Conservation (phyloP, 2,888 invertebrate genomes). For the Hirtodrosophila trivittata region DNA sequence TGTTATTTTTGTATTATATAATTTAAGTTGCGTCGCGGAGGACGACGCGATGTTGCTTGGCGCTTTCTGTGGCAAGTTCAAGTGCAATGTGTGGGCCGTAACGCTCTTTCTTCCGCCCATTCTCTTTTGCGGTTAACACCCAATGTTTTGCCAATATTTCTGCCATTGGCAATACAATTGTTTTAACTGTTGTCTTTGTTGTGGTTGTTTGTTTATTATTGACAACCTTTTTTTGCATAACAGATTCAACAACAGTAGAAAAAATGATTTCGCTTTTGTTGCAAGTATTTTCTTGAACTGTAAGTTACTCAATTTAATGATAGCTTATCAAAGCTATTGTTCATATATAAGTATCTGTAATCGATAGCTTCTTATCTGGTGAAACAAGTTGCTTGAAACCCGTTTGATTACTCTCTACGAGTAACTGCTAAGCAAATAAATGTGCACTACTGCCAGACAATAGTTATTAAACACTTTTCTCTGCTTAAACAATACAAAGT, state of each 20-base stretch:
- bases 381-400: too few species aligned
- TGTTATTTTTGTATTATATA: slow-evolving; percentile 63
- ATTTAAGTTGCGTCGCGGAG: slow-evolving; percentile 61
- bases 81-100: slow-evolving; percentile 57
- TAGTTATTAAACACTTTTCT: too few species aligned
- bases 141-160: slow-evolving; percentile 78
- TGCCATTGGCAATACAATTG: slow-evolving; percentile 65
- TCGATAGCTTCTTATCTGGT: too few species aligned
- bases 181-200: slow-evolving; percentile 26
- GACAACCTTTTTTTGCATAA: slow-evolving; percentile 51
- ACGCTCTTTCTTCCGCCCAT: not conserved
- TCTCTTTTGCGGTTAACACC: slow-evolving; percentile 44
- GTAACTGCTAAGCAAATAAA: too few species aligned
- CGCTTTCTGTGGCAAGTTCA: slow-evolving; percentile 72
- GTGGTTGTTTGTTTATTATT: slow-evolving; percentile 23
- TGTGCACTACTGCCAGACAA: too few species aligned
- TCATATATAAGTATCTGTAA: too few species aligned
- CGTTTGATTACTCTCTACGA: too few species aligned
- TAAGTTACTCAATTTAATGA: too few species aligned
- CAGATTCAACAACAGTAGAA: slow-evolving; percentile 25
- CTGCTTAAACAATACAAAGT: too few species aligned
- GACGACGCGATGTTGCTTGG: slow-evolving; percentile 40
- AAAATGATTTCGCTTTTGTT: slow-evolving; percentile 3
- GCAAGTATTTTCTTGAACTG: too few species aligned
- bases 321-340: too few species aligned